Evolutionary conservation across 2,888 invertebrate genomes (phyloP), one percentile per base, ranked within the genome.

Genomic region (Drosophila dives): DNA sequence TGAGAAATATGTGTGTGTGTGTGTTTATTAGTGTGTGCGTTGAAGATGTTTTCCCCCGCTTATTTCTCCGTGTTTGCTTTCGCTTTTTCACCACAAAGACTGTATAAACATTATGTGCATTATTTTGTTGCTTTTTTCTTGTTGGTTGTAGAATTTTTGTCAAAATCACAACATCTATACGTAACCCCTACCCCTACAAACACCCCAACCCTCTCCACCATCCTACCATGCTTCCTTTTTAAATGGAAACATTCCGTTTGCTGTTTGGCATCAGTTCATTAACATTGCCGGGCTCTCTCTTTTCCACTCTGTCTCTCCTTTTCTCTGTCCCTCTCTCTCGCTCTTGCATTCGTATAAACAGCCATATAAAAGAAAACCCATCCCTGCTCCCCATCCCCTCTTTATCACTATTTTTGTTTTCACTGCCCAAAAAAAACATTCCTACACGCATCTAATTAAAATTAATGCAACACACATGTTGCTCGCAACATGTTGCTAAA

Each of bases 401-500:
- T 12, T 34, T 23, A 3, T 32, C 23, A 2, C 3, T 15, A 8
- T 8, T 45, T 15, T 23, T 2, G 0, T 17, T 36, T 20, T 53
- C 20, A 26, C 33, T 38, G 20, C 40, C 58, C 49, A 33, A 6
- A 40, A 45, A 17, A 38, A 49, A 29, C 29, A n/a, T 36, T 23
- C 17, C 36, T 38, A 20, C 50, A 81, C 67, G 71, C 75, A 79
- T 78, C 72, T 78, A 66, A 78, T 78, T 80, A 77, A 64, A 70
- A 56, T 48, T 63, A 64, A 64, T 58, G 64, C 64, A 63, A 48
- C 42, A 45, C 49, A 34, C 15, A 75, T 78, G 78, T 73, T 83
- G 81, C 77, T 48, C 15, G 81, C 76, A 77, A 69, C 86, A 90
- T 87, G 88, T 85, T 90, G 89, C 90, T 34, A 78, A 87, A 89